Evolutionary conservation across 2,888 invertebrate genomes (phyloP).

Genomic region (Orgyia antiqua): DNA sequence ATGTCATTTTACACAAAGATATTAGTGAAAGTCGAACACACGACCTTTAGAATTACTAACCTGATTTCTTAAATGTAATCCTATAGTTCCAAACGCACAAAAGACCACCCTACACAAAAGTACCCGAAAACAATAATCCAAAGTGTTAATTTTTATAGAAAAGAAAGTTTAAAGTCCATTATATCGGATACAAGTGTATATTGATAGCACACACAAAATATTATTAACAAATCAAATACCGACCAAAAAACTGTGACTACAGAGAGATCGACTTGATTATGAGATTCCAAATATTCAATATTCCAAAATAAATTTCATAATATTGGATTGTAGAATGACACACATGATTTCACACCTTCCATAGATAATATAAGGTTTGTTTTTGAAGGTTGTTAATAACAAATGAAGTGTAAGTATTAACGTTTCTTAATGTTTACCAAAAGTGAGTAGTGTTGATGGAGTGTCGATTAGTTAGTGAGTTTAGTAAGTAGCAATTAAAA

Average conservation of each 20-base stretch:
- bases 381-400: slow-evolving; percentile 9
- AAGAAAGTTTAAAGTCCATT: slow-evolving; percentile 27
- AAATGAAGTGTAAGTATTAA: slow-evolving; percentile 26
- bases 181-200: slow-evolving; percentile 26
- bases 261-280: slow-evolving; percentile 56
- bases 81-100: no score
- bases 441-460: slow-evolving; percentile 19
- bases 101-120: neutral
- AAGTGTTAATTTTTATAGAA: slow-evolving; percentile 41
- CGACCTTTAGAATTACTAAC: no score
- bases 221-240: slow-evolving; percentile 45
- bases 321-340: slow-evolving; percentile 2
- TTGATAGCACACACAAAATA: slow-evolving; percentile 30
- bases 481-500: slow-evolving; percentile 29
- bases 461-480: slow-evolving; percentile 33
- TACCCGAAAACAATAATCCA: slow-evolving; percentile 12
- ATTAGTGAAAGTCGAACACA: no score
- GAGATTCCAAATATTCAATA: slow-evolving; percentile 45
- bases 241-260: slow-evolving; percentile 45
- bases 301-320: slow-evolving; percentile 37
- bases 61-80: no score
- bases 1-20: no score
- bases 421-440: slow-evolving; percentile 33
- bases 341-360: slow-evolving; percentile 18
- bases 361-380: slow-evolving; percentile 3